Evolutionary conservation across 2,888 invertebrate genomes (phyloP), one percentile per base, ranked within the genome.

Genomic region (Alloscopus bannaensis): DNA sequence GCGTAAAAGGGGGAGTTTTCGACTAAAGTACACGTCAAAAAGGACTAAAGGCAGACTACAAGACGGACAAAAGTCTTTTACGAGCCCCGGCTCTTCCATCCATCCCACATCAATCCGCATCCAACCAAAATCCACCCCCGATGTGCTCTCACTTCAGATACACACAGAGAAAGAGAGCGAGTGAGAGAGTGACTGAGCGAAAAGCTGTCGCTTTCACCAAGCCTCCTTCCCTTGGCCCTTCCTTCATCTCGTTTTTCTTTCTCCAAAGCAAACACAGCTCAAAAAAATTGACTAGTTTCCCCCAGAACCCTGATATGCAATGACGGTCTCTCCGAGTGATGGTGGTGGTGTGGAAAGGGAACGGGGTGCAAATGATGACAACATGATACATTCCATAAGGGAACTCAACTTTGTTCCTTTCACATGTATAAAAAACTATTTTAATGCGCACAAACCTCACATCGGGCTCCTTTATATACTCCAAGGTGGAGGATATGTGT

Each of bases 121-220:
- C 60, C 55, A 69, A 50, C 68, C 28, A 76, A 69, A 76, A 76
- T 83, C 81, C 84, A 83, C 83, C 83, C 82, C 83, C 82, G 80
- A 80, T 84, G n/a, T n/a, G n/a, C n/a, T n/a, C n/a, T n/a, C n/a
- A n/a, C n/a, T n/a, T n/a, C n/a, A n/a, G n/a, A n/a, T n/a, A n/a
- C n/a, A n/a, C n/a, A n/a, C n/a, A n/a, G n/a, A n/a, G n/a, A n/a
- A n/a, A n/a, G n/a, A n/a, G 29, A 36, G 13, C n/a, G n/a, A 57
- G 24, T 3, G n/a, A 29, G 22, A n/a, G 45, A 60, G 20, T 8
- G 3, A 11, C 28, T 55, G 24, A n/a, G n/a, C 28, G 55, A 55
- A 55, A 55, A 24, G 55, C 24, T 11, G 55, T 28, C 36, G 76
- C 76, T 76, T 76, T 76, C 76, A 68, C 76, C 68, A 76, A n/a